Base-by-base conservation (phyloP, 2,113 vertebrate species). In the Asarcornis scutulata region DNA sequence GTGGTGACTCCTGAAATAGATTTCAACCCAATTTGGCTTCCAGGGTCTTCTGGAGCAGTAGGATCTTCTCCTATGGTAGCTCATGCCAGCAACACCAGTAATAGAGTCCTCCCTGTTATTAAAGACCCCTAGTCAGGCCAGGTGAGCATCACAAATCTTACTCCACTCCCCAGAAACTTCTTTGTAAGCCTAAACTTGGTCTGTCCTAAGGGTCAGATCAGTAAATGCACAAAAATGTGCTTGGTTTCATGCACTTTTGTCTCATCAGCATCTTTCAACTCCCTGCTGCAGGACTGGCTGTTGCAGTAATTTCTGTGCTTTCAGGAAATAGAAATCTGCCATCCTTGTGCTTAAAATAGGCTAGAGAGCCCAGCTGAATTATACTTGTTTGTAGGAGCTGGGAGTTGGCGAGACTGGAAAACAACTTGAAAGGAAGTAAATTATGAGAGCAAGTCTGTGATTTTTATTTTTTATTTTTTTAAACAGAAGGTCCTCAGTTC, bases 341-440 rank as follows among this genome's bases (percentile, higher is more conserved):
- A 4, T 90, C 42, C 29, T 81, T 60, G 42, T 75, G 36, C 80
- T 72, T 93, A 86, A 91, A 94, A 94, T 78, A 94, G 86, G 34
- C 59, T 46, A 18, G 32, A 82, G 73, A 27, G n/a, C 36, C 83
- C 64, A 81, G 80, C 64, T 95, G 92, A 78, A 71, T 94, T 90
- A 38, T 67, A 22, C 60, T 67, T 63, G 72, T 53, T 71, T 55
- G 27, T 59, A 71, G 78, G 64, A 81, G 34, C 52, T 21, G 48
- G 38, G 83, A 82, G 42, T 27, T 8, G 21, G 31, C 18, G n/a
- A 94, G 62, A 34, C 3, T 64, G 29, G 60, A 78, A 91, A 92
- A 46, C 32, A 62, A 64, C 69, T 88, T 58, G 88, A 78, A 86
- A 91, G 71, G 17, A 36, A 84, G 58, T 53, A 62, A 56, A 75